These are phyloP conservation scores for Oreotrochilus melanogaster DNA, from an alignment of 2,113 vertebrate species.

Conservation along the genomic window DNA sequence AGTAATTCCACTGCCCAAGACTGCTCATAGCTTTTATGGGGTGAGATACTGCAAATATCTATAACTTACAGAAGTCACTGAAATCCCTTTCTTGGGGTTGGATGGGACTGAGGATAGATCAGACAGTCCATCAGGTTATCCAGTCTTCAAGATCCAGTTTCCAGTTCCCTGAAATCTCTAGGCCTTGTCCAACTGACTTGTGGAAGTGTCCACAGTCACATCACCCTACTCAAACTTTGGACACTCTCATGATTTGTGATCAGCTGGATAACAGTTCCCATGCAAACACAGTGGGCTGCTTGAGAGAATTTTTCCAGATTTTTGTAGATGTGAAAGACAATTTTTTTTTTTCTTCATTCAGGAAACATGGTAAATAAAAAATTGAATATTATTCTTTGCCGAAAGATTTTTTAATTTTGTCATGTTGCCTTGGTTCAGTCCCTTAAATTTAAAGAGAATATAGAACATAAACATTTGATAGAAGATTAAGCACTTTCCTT, in stretches of 20 bases:
- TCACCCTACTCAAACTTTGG: background rate
- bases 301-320: background rate
- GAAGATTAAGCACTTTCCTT: background rate
- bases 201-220: background rate
- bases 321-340: background rate
- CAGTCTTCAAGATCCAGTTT: background rate
- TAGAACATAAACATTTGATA: background rate
- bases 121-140: background rate
- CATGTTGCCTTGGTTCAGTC: background rate
- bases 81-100: background rate
- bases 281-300: background rate
- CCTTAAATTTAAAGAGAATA: slow-evolving; percentile 4
- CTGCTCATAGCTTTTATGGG: background rate
- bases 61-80: background rate
- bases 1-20: background rate
- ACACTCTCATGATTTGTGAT: background rate
- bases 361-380: background rate
- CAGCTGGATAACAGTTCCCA: background rate
- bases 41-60: background rate
- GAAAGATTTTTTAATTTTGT: slow-evolving; percentile 10
- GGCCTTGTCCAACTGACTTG: background rate
- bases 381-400: background rate
- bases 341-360: background rate
- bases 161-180: background rate
- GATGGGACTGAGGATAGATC: background rate